Base-by-base conservation (phyloP, 1,140 invertebrate genomes). In the Zelostemma sp. region DNA sequence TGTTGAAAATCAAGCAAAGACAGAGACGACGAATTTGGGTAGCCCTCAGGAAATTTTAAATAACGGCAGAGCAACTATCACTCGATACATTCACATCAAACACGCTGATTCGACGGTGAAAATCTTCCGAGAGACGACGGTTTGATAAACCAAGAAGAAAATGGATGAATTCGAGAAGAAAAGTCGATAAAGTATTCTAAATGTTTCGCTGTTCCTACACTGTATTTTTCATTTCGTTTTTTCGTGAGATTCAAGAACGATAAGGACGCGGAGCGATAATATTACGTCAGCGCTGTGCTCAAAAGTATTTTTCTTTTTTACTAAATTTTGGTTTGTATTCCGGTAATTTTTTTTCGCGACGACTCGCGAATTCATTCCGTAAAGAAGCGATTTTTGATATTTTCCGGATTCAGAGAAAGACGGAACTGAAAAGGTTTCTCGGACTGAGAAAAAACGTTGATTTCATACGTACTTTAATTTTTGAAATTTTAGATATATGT, bases 121-220 rank as follows among this genome's bases (percentile, higher is more conserved):
- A 56, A 87, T 87, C 40, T 87, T 87, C 55, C 81, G 85, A 3
- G 86, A 87, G 50, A 87, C 86, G 41, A 87, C 86, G n/a, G 86
- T 87, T 53, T 87, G 80, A 86, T 81, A 56, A 57, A 54, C 9
- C 41, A 58, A n/a, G n/a, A n/a, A n/a, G n/a, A n/a, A n/a, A n/a
- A n/a, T n/a, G n/a, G n/a, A n/a, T n/a, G n/a, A n/a, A n/a, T n/a
- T 48, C 47, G 16, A 51, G 6, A 17, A 31, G 15, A 48, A 61
- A 35, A 43, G 28, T 47, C 38, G 47, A 70, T 72, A 55, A 50
- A 77, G n/a, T 70, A 72, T 68, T 72, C 65, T 75, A 75, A 77
- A 65, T 76, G 72, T 76, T 55, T 77, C 53, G 65, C 56, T 77
- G 77, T 79, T 75, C 68, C 69, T 78, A 71, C 41, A 50, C 46